Base-by-base conservation (phyloP, 2,113 vertebrate genomes). In the Formicarius rufipectus region DNA sequence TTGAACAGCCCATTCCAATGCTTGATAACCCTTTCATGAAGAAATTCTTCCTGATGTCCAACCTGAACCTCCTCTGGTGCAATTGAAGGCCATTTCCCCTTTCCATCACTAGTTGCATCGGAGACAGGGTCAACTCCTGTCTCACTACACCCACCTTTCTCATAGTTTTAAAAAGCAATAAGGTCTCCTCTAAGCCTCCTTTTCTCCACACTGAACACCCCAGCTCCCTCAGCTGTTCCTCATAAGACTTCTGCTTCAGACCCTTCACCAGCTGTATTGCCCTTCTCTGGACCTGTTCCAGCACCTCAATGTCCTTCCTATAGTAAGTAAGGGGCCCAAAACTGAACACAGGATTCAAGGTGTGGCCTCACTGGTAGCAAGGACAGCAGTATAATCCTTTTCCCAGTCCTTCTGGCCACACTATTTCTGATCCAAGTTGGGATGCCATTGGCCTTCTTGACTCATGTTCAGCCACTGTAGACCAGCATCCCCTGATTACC, bases 331-430 rank as follows among this genome's bases (percentile, higher is more conserved):
- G 39, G 12, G 62, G 8, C 9, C 27, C 20, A 31, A 31, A 64
- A 21, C 19, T 64, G 28, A 56, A 56, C 31, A 40, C 12, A 14
- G 39, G 6, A 40, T 63, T 40, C 20, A 19, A 47, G 19, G 4
- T 24, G 10, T 3, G 3, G 30, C n/a, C 47, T 39, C 56, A 40
- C 15, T 19, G 22, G 23, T 39, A 23, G 18, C 2, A 3, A 5
- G 4, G 6, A 10, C 23, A 45, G 39, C 2, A 6, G 28, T 12
- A 47, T 9, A 19, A 16, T 33, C 31, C 0, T 30, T 47, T 50
- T 11, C 50, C 52, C 67, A 30, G 1, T 5, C 42, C 42, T 58
- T 9, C 50, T 58, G 71, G 6, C 12, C 24, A 20, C 35, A 24
- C 30, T 2, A 0, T n/a, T 74, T 6, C 55, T 72, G 58, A 2